Percentiles rank a stretch among this genome's conserved stretches.
Evolutionary conservation across 2,113 vertebrate genomes (phyloP).

Genomic region (Blennius ocellaris): DNA sequence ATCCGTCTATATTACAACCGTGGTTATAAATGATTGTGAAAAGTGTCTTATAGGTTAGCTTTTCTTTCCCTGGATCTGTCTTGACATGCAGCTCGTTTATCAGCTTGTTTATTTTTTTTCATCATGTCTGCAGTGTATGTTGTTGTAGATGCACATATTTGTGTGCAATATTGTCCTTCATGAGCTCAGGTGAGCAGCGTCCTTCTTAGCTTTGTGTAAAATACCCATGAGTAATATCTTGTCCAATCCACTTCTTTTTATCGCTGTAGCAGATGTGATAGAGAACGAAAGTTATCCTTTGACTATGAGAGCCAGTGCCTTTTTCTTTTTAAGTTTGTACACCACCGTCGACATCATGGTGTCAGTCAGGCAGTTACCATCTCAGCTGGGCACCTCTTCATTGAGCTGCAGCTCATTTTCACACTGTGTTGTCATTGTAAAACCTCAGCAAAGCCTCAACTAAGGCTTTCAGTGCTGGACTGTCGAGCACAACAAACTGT

Average conservation of each 20-base stretch:
- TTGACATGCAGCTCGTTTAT: no score
- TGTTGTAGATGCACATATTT: slow-evolving; percentile 64
- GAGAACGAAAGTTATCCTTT: slow-evolving; percentile 17
- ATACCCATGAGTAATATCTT: slow-evolving; percentile 23
- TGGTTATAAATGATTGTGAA: slow-evolving; percentile 63
- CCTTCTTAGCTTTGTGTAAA: slow-evolving; percentile 34
- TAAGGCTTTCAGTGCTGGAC: slow-evolving; percentile 34
- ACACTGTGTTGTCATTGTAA: slow-evolving; percentile 41
- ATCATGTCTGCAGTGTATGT: slow-evolving; percentile 49
- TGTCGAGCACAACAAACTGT: slow-evolving; percentile 9
- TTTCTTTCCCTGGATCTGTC: slow-evolving; percentile 31
- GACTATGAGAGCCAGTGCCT: slow-evolving; percentile 66
- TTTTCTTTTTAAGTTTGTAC: slow-evolving; percentile 52
- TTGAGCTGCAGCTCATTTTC: slow-evolving; percentile 38
- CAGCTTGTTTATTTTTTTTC: slow-evolving; percentile 14
- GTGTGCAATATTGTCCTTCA: slow-evolving; percentile 53
- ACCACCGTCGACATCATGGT: slow-evolving; percentile 11
- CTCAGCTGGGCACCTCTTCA: slow-evolving; percentile 24
- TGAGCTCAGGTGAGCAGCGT: slow-evolving; percentile 26
- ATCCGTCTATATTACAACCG: slow-evolving; percentile 63
- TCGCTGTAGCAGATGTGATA: slow-evolving; percentile 11
- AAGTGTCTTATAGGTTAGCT: slow-evolving; percentile 41
- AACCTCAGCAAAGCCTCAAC: slow-evolving; percentile 44
- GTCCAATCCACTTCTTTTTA: slow-evolving; percentile 28
- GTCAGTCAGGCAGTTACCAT: slow-evolving; percentile 32